Evolutionary conservation across 2,797 vertebrate genomes (phyloP), one percentile per base, ranked within the genome.

Genomic region (Phylloscopus collybita): DNA sequence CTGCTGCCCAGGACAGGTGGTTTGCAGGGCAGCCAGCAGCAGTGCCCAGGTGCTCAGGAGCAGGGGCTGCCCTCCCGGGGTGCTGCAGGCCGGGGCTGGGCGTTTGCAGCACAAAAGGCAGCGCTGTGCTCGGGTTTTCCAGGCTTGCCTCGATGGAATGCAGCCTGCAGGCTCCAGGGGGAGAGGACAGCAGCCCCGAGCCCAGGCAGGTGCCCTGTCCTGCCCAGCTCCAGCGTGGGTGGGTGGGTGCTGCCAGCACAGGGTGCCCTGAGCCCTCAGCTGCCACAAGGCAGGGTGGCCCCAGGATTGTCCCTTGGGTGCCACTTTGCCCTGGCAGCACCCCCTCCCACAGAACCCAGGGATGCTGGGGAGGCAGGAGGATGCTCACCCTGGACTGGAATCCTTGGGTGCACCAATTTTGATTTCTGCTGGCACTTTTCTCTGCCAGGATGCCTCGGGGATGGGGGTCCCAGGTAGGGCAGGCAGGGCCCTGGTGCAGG

Each of bases 371-470:
- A 20, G 51, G 51, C 49, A 30, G 67, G 16, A 32, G 54, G 44
- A 11, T 30, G 6, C 40, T 59, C 45, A 0, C 9, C 47, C n/a
- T 22, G 6, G 6, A 0, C 19, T n/a, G 11, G 2, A 53, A 18
- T 10, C 65, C 22, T 45, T 8, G 0, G 3, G 1, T 7, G 10
- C 32, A 19, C 2, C 82, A 1, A 0, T 49, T 22, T n/a, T 6
- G 11, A 4, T 50, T 60, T 15, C 34, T 53, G 40, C 67, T 13
- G 29, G 11, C 3, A 0, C 51, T 61, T 75, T 72, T 8, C 34
- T 20, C 18, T 64, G 59, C 23, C 40, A 0, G 25, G 3, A 7
- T 4, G 30, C 25, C 19, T 13, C 18, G 0, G 4, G 56, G 53
- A 9, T 0, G 15, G 53, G 40, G 36, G 40, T 49, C 40, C 34